Evolutionary conservation across 2,113 vertebrate species (phyloP), one percentile per base, ranked within the genome.

Genomic region (Lates calcarifer): DNA sequence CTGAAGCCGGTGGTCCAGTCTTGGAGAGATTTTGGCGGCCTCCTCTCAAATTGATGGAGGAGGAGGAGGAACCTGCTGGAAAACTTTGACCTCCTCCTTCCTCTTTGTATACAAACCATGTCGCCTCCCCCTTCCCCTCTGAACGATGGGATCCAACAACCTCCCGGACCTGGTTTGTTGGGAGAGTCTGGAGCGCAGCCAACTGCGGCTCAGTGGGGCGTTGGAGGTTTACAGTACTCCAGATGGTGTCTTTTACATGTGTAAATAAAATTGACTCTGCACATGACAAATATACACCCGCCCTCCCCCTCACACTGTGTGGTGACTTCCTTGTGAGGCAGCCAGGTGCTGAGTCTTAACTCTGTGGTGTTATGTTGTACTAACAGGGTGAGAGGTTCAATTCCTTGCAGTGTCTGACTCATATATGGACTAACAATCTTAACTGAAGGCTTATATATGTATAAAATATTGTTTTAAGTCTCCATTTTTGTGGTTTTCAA

Each of bases 231-330:
- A 87, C 84, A 79, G 45, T 47, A 2, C 69, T 82, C 84, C 93
- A 92, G 93, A 90, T 92, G 91, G 87, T 71, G 77, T 73, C 69
- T 84, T 90, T 89, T 93, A 84, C 83, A 88, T 81, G 83, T 90
- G 86, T 83, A 91, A 90, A 92, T 92, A 88, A 65, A 79, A 75
- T 13, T 24, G 62, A 68, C 82, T 85, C 76, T 24, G 29, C 3
- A 69, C 73, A 69, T 55, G 70, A 68, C 66, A 72, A 90, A 79
- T 63, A 67, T 24, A 69, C 8, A 45, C 29, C 29, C 14, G 2
- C 20, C 51, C n/a, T 29, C 41, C 60, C 2, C 3, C 22, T 51
- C 47, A 26, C 29, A 26, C 24, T 14, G 65, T 57, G 58, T 39
- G 49, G 55, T 18, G 31, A 45, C 37, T 58, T 62, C 60, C 51